These are phyloP conservation scores for Thunnus maccoyii DNA, from an alignment of 2,113 vertebrate genomes.

Conservation along the genomic window DNA sequence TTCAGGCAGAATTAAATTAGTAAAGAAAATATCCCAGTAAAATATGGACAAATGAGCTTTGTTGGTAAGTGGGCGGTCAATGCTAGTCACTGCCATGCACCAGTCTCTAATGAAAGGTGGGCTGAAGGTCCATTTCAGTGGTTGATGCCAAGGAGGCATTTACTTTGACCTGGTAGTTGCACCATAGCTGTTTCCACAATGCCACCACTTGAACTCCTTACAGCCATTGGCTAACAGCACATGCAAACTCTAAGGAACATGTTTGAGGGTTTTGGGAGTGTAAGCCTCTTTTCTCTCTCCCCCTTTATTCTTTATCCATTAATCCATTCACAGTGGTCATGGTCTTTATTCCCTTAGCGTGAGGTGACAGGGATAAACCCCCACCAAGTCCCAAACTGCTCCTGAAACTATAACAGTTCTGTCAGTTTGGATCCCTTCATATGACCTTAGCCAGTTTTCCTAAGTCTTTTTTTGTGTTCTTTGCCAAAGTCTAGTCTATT, in stretches of 20 bases:
- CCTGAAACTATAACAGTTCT: background rate
- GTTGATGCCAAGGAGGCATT: conserved; percentile 53
- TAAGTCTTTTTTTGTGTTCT: background rate
- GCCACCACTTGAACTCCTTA: conserved; percentile 44
- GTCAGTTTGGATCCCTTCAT: background rate
- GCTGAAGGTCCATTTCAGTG: conserved; percentile 42
- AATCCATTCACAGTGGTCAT: conserved; percentile 62
- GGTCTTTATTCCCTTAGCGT: conserved; percentile 38
- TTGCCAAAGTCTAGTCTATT: conserved; percentile 6
- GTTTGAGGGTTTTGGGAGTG: conserved; percentile 60
- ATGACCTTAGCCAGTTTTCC: background rate
- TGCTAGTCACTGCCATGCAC: conserved; percentile 30
- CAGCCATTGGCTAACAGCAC: conserved; percentile 8
- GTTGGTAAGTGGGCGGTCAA: conserved; percentile 31
- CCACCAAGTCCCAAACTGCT: background rate
- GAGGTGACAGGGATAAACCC: conserved; percentile 32
- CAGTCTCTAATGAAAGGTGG: conserved; percentile 32
- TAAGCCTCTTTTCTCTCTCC: conserved; percentile 61
- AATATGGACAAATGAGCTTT: conserved; percentile 50
- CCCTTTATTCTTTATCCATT: conserved; percentile 64
- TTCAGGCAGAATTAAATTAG: conserved; percentile 40
- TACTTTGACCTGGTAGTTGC: conserved; percentile 24
- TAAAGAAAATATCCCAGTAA: conserved; percentile 31
- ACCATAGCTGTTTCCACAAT: conserved; percentile 43
- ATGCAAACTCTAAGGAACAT: conserved; percentile 50